phyloP scores from a whole-genome alignment of 2,888 invertebrate genomes.

The Malthinus flaveolus region DNA sequence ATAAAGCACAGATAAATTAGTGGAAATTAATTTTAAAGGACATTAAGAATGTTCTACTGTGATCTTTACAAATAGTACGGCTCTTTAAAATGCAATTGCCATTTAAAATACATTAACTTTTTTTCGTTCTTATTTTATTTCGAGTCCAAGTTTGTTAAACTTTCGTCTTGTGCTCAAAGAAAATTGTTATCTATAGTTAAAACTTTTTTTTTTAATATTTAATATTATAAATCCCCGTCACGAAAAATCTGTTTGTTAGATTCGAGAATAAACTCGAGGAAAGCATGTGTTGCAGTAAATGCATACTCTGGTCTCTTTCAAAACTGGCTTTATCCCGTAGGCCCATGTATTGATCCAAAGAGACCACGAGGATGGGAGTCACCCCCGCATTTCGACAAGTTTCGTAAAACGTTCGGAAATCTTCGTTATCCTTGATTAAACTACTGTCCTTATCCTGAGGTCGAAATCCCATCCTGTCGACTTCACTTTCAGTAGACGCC shows the following conservation, averaged over 20 bases:
- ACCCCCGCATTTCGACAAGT: constrained; percentile 42
- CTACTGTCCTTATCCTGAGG: constrained; percentile 39
- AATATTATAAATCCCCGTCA: background rate
- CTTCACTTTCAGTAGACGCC: constrained; percentile 27
- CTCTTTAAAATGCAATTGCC: too few relatives aligned
- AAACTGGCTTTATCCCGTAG: constrained; percentile 34
- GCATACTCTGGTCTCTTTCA: constrained; percentile 29
- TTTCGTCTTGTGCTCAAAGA: too few relatives aligned
- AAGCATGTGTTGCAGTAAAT: constrained; percentile 36
- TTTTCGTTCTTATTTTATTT: too few relatives aligned
- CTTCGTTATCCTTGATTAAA: constrained; percentile 46
- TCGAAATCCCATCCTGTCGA: constrained; percentile 37
- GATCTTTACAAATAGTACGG: too few relatives aligned
- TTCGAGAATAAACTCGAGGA: constrained; percentile 20
- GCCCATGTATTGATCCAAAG: constrained; percentile 50
- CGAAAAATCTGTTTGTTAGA: constrained; percentile 6
- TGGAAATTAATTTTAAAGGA: background rate
- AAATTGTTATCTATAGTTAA: too few relatives aligned
- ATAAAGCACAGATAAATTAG: background rate
- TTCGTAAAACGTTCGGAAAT: constrained; percentile 44
- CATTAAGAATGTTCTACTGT: too few relatives aligned
- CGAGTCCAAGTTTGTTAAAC: too few relatives aligned
- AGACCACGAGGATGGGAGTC: constrained; percentile 49
- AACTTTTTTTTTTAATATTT: too few relatives aligned
- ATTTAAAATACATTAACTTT: too few relatives aligned